phyloP scores from a whole-genome alignment of 2,797 vertebrate species.

The Saxicola maurus region DNA sequence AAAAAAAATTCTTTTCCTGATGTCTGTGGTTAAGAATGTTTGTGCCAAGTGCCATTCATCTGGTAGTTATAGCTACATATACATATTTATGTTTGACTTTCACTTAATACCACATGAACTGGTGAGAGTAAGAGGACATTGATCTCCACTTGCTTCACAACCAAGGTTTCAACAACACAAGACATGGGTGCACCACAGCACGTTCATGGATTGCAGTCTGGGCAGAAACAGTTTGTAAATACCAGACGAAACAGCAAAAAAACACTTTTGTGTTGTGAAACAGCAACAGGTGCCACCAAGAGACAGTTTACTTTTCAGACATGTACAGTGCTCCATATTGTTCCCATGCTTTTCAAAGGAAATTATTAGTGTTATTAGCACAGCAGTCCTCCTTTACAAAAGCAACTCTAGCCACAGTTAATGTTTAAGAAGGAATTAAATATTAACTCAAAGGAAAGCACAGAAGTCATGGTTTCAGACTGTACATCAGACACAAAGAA shows the following conservation, averaged over 20 bases:
- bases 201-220: not conserved
- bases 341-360: slow-evolving; percentile 35
- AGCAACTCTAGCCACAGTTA: slow-evolving; percentile 55
- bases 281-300: not conserved
- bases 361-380: slow-evolving; percentile 34
- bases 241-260: not conserved
- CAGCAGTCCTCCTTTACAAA: slow-evolving; percentile 39
- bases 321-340: not conserved
- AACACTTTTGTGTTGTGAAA: not conserved
- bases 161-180: not conserved
- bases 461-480: slow-evolving; percentile 47
- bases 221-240: slow-evolving; percentile 2
- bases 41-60: not conserved
- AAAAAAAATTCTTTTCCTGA: not conserved
- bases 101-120: not conserved
- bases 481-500: slow-evolving; percentile 56
- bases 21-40: slow-evolving; percentile 5
- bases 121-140: not conserved
- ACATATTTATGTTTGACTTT: slow-evolving; percentile 41
- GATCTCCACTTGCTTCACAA: not conserved
- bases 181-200: not conserved
- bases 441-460: slow-evolving; percentile 69
- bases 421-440: slow-evolving; percentile 76
- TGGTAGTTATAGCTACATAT: slow-evolving; percentile 37
- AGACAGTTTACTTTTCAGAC: slow-evolving; percentile 17